These are phyloP conservation scores for Laterallus jamaicensis DNA, from an alignment of 2,113 vertebrate genomes.

Conservation along the genomic window DNA sequence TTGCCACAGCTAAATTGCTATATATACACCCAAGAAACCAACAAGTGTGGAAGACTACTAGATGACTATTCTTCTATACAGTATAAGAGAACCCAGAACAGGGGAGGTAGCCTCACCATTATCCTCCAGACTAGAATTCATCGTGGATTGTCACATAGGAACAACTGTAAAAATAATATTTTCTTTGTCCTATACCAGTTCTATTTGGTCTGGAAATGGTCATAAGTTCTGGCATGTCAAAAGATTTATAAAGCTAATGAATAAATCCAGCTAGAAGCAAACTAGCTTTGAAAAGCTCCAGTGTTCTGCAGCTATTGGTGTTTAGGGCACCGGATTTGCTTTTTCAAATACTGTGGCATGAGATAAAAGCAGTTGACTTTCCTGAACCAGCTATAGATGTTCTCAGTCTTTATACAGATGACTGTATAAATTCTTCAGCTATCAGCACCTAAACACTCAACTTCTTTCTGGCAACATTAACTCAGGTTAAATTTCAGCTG, in stretches of 20 bases:
- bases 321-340: not conserved
- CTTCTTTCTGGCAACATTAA: not conserved
- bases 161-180: not conserved
- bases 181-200: not conserved
- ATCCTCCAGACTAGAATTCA: not conserved
- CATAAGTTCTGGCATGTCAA: not conserved
- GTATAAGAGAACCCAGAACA: not conserved
- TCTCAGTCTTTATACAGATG: not conserved
- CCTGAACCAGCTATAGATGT: not conserved
- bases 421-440: not conserved
- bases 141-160: not conserved
- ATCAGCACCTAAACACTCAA: not conserved
- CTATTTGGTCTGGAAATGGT: not conserved
- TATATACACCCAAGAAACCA: not conserved
- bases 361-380: conserved; percentile 16
- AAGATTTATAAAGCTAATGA: conserved; percentile 27
- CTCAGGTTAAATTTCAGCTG: not conserved
- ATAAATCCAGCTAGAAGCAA: conserved; percentile 14
- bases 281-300: not conserved
- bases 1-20: not conserved
- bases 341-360: not conserved
- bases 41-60: not conserved
- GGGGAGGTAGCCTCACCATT: not conserved
- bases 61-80: not conserved
- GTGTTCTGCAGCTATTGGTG: not conserved